phyloP scores from a whole-genome alignment of 2,888 invertebrate species.

The Tricholauxania praeusta region DNA sequence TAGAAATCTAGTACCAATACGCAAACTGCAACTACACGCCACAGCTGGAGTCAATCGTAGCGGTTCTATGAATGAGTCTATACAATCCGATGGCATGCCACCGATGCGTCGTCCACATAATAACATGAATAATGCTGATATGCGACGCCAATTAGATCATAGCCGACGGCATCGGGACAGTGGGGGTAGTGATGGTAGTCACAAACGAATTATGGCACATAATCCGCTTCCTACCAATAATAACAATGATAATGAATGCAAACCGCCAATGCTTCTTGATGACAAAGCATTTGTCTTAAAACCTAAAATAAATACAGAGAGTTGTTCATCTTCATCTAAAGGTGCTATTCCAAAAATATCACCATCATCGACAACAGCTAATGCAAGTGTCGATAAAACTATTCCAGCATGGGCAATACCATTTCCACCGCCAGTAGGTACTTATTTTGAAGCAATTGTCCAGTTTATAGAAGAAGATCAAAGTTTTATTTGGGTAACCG shows the following conservation, averaged over 20 bases:
- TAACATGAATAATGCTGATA: background rate
- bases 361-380: background rate
- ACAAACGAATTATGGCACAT: background rate
- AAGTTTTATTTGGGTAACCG: slow-evolving; percentile 50
- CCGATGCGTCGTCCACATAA: slow-evolving; percentile 8
- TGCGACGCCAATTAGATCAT: background rate
- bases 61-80: slow-evolving; percentile 1
- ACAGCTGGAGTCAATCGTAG: background rate
- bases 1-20: slow-evolving; percentile 34
- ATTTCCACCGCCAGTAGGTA: slow-evolving; percentile 42
- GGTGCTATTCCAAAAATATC: slow-evolving; percentile 14
- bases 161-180: background rate
- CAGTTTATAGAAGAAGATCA: slow-evolving; percentile 48
- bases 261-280: slow-evolving; percentile 32
- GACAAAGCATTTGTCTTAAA: slow-evolving; percentile 42
- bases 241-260: background rate
- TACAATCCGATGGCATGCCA: background rate
- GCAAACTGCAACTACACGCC: slow-evolving; percentile 2
- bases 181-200: background rate
- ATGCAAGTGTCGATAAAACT: background rate
- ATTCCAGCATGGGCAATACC: slow-evolving; percentile 44
- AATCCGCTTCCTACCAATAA: background rate
- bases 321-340: background rate
- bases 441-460: slow-evolving; percentile 49
- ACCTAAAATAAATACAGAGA: slow-evolving; percentile 35